Conservation (phyloP, 2,113 vertebrate species). For the Baryphthengus martii region DNA sequence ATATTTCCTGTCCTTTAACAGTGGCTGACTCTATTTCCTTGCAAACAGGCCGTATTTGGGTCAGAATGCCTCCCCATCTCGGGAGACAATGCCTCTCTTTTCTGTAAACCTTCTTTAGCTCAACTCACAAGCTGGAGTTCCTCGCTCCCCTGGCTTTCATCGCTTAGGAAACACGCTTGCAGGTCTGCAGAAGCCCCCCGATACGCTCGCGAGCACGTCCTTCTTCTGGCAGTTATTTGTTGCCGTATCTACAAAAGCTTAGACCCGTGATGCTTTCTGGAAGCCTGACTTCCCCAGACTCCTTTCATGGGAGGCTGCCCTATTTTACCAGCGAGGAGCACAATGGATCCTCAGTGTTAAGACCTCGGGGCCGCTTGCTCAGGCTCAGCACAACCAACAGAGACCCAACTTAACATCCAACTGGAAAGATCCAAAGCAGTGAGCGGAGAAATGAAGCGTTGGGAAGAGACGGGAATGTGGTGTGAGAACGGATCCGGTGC, state of each 20-base stretch:
- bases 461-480: background rate
- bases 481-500: fast-evolving
- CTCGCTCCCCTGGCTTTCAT: background rate
- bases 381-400: background rate
- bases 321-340: background rate
- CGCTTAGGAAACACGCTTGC: background rate
- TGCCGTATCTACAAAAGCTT: background rate
- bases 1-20: background rate
- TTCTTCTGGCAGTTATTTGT: background rate
- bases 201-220: background rate
- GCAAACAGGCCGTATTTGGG: background rate
- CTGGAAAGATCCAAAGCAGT: fast-evolving
- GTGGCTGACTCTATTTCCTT: background rate
- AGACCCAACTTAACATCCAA: fast-evolving
- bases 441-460: fast-evolving
- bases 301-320: background rate
- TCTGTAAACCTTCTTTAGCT: background rate
- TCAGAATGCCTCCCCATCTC: background rate
- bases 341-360: background rate
- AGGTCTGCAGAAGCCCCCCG: background rate
- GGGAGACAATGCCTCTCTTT: background rate
- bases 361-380: background rate
- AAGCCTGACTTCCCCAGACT: background rate
- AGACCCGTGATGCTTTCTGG: background rate
- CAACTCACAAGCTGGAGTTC: background rate